Evolutionary conservation across 2,888 invertebrate genomes (phyloP).

Genomic region (Amiota minor): DNA sequence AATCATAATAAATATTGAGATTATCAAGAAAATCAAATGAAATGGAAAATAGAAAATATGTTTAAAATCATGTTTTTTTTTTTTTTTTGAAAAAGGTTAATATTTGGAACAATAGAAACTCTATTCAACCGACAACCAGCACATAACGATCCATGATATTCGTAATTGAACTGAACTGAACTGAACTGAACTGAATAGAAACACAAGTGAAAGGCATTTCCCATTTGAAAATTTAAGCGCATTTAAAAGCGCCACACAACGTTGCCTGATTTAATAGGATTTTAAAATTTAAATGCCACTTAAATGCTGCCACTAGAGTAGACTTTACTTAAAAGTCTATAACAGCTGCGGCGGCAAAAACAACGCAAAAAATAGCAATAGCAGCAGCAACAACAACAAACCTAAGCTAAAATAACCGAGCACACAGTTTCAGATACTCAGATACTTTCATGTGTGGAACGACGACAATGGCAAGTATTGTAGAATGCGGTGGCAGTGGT

Average conservation of each 20-base stretch:
- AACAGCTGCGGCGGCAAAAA: neutral
- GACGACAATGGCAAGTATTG: slow-evolving; percentile 36
- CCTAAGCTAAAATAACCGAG: slow-evolving; percentile 21
- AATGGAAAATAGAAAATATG: neutral
- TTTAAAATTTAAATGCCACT: slow-evolving; percentile 29
- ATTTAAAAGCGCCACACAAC: slow-evolving; percentile 11
- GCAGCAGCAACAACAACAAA: neutral
- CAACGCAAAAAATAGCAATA: neutral
- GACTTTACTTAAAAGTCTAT: slow-evolving; percentile 19
- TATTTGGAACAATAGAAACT: neutral
- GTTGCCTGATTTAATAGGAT: slow-evolving; percentile 27
- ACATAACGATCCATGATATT: neutral
- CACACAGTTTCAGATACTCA: too few relatives aligned
- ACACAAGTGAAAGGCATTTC: slow-evolving; percentile 28
- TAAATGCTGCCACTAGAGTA: slow-evolving; percentile 26
- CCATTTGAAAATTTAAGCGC: slow-evolving; percentile 27
- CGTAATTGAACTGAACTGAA: neutral
- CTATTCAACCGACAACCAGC: neutral
- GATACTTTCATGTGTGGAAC: neutral
- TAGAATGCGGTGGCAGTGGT: neutral
- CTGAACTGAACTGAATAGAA: neutral
- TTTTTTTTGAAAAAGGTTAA: neutral
- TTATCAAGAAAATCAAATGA: neutral
- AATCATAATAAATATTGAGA: neutral
- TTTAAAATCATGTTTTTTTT: neutral